Evolutionary conservation across 2,797 vertebrate genomes (phyloP).

Genomic region (Meda fulgida): DNA sequence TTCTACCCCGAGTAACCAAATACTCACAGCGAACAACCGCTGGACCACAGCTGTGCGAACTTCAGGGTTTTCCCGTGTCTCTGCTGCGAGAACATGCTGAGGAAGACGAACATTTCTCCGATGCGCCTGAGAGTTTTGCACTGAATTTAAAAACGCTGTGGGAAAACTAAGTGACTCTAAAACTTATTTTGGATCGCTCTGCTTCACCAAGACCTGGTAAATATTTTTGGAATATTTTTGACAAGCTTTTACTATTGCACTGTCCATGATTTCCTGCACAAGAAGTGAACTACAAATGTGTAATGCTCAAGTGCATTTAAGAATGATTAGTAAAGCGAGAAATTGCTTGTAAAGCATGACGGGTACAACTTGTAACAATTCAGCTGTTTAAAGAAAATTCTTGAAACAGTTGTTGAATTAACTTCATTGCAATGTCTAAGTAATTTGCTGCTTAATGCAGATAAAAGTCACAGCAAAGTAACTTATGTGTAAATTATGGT

Average conservation of each 20-base stretch:
- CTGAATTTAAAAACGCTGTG: constrained; percentile 18
- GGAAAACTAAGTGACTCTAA: constrained; percentile 50
- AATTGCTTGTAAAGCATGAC: not conserved
- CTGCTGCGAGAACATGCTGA: constrained; percentile 66
- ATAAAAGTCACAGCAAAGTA: not conserved
- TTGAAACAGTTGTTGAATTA: not conserved
- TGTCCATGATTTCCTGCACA: not conserved
- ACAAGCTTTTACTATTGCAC: constrained; percentile 15
- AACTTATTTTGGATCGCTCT: constrained; percentile 34
- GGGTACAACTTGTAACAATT: not conserved
- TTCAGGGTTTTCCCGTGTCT: constrained; percentile 58
- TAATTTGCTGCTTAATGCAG: not conserved
- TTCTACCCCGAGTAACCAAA: constrained; percentile 64
- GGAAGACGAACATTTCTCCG: constrained; percentile 57
- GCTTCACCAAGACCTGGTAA: constrained; percentile 49
- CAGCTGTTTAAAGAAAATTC: not conserved
- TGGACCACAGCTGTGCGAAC: constrained; percentile 55
- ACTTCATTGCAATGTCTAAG: not conserved
- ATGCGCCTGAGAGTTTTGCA: constrained; percentile 44
- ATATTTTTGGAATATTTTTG: constrained; percentile 27
- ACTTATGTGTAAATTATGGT: not conserved
- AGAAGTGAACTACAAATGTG: not conserved
- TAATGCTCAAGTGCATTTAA: not conserved
- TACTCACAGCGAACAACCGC: constrained; percentile 42
- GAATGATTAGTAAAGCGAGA: not conserved